Evolutionary conservation across 2,113 vertebrate genomes (phyloP).

Genomic region (Chunga burmeisteri): DNA sequence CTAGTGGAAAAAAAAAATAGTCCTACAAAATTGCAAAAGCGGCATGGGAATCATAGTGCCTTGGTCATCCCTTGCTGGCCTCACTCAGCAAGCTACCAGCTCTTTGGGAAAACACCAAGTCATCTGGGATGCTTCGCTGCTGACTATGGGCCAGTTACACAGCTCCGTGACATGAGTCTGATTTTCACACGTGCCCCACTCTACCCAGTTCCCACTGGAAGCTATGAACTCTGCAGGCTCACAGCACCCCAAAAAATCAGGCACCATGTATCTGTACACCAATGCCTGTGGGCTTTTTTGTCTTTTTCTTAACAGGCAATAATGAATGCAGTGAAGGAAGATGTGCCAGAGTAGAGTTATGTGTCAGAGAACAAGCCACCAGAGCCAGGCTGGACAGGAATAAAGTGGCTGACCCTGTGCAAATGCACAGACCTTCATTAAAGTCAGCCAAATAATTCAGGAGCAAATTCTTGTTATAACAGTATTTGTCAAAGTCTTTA

Average conservation of each 20-base stretch:
- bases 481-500: neutral
- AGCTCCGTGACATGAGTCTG: neutral
- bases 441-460: neutral
- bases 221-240: neutral
- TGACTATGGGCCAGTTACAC: neutral
- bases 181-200: neutral
- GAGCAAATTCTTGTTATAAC: neutral
- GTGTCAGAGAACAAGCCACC: neutral
- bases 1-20: neutral
- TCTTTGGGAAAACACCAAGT: neutral
- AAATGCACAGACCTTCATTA: neutral
- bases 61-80: neutral
- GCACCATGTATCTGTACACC: neutral
- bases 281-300: neutral
- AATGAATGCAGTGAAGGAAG: rapidly evolving
- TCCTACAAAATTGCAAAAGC: neutral
- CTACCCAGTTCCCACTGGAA: neutral
- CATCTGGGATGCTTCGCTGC: neutral
- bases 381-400: neutral
- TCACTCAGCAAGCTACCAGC: neutral
- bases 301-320: neutral
- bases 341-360: neutral
- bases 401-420: neutral
- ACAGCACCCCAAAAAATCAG: neutral
- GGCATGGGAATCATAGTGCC: neutral